Evolutionary conservation across 1,140 invertebrate species (phyloP), one percentile per base, ranked within the genome.

Genomic region (Bombus terrestris): DNA sequence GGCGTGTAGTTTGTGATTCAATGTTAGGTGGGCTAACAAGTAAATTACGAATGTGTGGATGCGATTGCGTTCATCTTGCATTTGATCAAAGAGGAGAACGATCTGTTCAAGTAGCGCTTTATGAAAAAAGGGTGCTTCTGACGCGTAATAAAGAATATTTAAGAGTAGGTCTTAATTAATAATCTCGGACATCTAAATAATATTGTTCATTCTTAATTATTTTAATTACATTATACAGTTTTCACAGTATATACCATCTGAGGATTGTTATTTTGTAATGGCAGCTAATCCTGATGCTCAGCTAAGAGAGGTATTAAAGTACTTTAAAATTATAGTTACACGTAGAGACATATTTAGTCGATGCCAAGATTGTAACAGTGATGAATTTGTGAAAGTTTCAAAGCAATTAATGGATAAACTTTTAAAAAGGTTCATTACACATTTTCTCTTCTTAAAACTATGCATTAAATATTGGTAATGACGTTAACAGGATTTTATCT

Each of bases 341-440:
- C 93, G 96, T 83, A 92, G 95, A 64, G 96, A 97, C 93, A 96
- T 97, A 66, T 97, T 97, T 86, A 97, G 96, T 89, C 94, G 97
- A 74, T 98, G 97, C 93, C 95, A 96, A 92, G 96, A 97, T 90
- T 97, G 97, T 89, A 97, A 97, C 91, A 89, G 94, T 68, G 95
- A 96, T 85, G 95, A 95, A 83, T 97, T 97, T 89, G 89, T 95
- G 10, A 94, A 95, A 88, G 92, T 96, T 15, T 90, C 94, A 6
- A 92, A 91, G 77, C 86, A 92, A 15, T 94, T 95, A 15, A 96
- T 97, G 95, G 88, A 94, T 39, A 86, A 89, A 35, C 83, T 96
- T 66, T 73, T 86, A 3, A 62, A 91, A 71, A 92, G 87, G 94
- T 94, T 85, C 72, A 73, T 74, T 71, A 84, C 9, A 39, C 12